phyloP scores from a whole-genome alignment of 2,113 vertebrate genomes.

The Eidolon helvum region DNA sequence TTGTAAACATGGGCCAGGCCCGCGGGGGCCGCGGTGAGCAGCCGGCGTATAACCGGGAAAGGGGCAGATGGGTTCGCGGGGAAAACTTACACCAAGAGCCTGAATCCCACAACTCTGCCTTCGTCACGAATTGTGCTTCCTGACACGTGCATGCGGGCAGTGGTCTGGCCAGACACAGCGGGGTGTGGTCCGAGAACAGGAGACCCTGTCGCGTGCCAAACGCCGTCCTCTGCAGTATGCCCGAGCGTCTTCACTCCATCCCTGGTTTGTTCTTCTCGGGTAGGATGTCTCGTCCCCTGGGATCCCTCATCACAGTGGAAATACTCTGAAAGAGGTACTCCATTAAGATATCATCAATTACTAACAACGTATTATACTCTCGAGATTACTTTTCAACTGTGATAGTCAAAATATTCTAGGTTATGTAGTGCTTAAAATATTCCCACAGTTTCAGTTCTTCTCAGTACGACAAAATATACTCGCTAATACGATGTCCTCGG shows the following conservation, averaged over 20 bases:
- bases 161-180: not conserved
- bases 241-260: conserved; percentile 5
- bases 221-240: not conserved
- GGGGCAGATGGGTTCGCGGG: no score
- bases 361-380: conserved; percentile 11
- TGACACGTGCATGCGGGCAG: not conserved
- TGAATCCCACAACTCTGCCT: not conserved
- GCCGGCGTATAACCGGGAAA: no score
- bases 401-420: conserved; percentile 42
- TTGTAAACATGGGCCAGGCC: no score
- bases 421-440: not conserved
- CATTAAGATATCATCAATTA: conserved; percentile 48
- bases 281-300: conserved; percentile 6
- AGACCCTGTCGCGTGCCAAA: not conserved
- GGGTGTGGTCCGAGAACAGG: not conserved
- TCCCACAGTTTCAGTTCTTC: not conserved
- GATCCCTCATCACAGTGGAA: conserved; percentile 15
- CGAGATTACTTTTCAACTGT: conserved; percentile 29
- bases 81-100: not conserved
- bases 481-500: not conserved
- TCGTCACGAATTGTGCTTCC: not conserved
- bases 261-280: conserved; percentile 15
- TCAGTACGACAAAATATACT: not conserved
- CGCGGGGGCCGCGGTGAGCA: no score
- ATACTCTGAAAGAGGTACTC: not conserved